Evolutionary conservation across 2,888 invertebrate species (phyloP).

Genomic region (Synanthedon formicaeformis): DNA sequence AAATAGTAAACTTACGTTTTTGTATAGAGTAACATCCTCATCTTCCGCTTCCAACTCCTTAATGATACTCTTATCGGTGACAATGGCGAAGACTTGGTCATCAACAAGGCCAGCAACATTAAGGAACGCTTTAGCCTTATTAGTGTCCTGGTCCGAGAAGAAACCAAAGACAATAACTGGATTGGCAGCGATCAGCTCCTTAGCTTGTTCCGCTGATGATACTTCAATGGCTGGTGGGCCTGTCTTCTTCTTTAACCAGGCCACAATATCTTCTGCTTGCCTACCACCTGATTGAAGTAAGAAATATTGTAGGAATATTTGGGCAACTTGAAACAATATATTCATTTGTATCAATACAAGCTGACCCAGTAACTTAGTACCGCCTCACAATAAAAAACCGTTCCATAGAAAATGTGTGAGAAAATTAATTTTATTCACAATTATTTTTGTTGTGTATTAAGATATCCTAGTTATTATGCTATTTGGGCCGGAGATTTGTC

Average conservation of each 20-base stretch:
- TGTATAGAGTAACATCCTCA: slow-evolving; percentile 88
- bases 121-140: slow-evolving; percentile 86
- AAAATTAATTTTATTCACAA: no score
- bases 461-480: no score
- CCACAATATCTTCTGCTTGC: slow-evolving; percentile 90
- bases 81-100: slow-evolving; percentile 90
- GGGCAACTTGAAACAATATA: no score
- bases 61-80: slow-evolving; percentile 81
- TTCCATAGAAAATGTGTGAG: no score
- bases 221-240: slow-evolving; percentile 93
- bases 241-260: slow-evolving; percentile 96
- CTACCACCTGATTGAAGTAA: slow-evolving; percentile 90
- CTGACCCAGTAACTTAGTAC: no score
- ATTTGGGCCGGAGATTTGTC: no score
- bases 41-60: slow-evolving; percentile 83
- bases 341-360: no score
- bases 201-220: slow-evolving; percentile 81
- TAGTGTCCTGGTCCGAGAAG: slow-evolving; percentile 85
- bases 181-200: slow-evolving; percentile 82
- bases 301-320: background rate
- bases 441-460: no score
- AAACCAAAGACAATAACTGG: slow-evolving; percentile 91
- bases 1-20: slow-evolving; percentile 82
- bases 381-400: no score
- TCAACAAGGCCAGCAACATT: slow-evolving; percentile 85